phyloP scores from a whole-genome alignment of 2,888 invertebrate genomes.

The Erannis defoliaria region DNA sequence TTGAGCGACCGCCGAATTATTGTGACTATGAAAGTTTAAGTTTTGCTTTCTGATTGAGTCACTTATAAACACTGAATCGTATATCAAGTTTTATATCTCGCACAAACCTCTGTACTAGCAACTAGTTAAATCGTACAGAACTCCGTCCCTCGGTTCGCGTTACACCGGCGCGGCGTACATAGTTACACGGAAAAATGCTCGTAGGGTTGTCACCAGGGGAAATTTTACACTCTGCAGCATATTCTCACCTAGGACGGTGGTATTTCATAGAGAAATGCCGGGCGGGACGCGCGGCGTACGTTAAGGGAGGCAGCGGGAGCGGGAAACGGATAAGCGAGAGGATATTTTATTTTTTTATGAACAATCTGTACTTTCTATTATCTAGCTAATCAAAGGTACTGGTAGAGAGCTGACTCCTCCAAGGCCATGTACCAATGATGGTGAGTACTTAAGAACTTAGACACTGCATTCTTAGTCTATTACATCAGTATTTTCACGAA shows the following conservation, averaged over 20 bases:
- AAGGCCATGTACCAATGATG: no score
- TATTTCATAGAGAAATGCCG: slow-evolving; percentile 74
- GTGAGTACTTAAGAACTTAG: no score
- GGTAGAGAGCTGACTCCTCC: no score
- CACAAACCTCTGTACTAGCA: background rate
- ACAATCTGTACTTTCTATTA: no score
- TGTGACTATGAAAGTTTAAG: no score
- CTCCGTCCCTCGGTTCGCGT: slow-evolving; percentile 52
- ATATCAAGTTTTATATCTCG: background rate
- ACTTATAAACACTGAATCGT: background rate
- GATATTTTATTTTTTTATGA: no score
- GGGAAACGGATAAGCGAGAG: background rate
- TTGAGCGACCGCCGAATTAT: no score
- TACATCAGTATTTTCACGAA: no score
- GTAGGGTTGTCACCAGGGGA: slow-evolving; percentile 69
- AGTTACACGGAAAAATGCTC: slow-evolving; percentile 68
- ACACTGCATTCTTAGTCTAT: no score
- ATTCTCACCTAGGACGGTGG: slow-evolving; percentile 70
- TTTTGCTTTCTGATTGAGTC: background rate
- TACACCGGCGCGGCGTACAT: slow-evolving; percentile 54
- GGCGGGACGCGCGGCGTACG: slow-evolving; percentile 27
- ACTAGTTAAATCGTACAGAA: slow-evolving; percentile 45
- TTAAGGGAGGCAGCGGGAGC: slow-evolving; percentile 19
- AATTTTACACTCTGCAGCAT: slow-evolving; percentile 74
- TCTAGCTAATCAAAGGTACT: no score